Percentiles rank a stretch among this genome's conserved stretches.
phyloP scores from a whole-genome alignment of 1,140 invertebrate species.

The Aleiodes sp. region DNA sequence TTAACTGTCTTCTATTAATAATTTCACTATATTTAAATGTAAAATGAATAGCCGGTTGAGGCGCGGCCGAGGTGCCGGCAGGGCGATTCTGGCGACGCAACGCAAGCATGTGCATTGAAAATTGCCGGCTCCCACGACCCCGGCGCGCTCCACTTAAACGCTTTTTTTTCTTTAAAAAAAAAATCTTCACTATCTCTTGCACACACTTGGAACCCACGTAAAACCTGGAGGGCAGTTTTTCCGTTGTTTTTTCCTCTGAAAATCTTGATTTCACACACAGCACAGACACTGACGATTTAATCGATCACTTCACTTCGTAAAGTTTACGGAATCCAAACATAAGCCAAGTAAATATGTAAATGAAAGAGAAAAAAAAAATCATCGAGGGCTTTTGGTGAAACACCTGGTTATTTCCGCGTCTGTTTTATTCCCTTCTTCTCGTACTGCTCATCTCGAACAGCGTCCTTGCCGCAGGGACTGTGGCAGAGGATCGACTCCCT shows the following conservation, averaged over 20 bases:
- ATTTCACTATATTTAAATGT: neutral
- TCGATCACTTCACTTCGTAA: too few species aligned
- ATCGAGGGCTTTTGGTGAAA: too few species aligned
- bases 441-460: conserved; percentile 11
- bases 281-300: too few species aligned
- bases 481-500: conserved; percentile 26
- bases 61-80: conserved; percentile 22
- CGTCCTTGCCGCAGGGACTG: conserved; percentile 41
- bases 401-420: too few species aligned
- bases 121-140: conserved; percentile 41
- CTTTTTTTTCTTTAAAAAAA: conserved; percentile 41
- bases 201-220: neutral
- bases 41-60: conserved; percentile 18
- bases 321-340: too few species aligned
- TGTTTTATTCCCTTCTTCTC: neutral
- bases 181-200: neutral
- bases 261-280: neutral
- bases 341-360: too few species aligned
- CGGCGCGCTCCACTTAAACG: conserved; percentile 34
- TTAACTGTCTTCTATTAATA: too few species aligned
- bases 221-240: neutral
- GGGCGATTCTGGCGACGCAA: conserved; percentile 26
- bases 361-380: too few species aligned
- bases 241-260: neutral
- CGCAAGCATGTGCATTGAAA: conserved; percentile 40